Evolutionary conservation across 2,113 vertebrate species (phyloP).

Genomic region (Seriola quinqueradiata): DNA sequence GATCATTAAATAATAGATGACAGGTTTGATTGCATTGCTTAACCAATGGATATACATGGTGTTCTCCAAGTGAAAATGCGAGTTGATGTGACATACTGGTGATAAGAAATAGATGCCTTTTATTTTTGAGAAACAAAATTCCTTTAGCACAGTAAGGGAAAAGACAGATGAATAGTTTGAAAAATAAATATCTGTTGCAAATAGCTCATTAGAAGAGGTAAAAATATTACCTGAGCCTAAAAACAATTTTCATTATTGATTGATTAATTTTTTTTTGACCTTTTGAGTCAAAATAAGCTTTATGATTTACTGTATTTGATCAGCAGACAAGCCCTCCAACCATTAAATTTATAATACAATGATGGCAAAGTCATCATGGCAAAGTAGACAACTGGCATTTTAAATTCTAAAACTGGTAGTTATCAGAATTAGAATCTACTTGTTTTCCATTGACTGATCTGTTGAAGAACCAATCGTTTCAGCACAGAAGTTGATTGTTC

Average conservation of each 20-base stretch:
- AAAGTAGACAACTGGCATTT: not conserved
- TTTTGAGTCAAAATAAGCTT: not conserved
- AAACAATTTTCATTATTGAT: not conserved
- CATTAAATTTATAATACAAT: not conserved
- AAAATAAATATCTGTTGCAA: not conserved
- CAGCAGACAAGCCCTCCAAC: not conserved
- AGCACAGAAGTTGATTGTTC: not conserved
- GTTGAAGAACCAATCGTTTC: not conserved
- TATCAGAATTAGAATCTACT: not conserved
- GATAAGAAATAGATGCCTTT: conserved; percentile 13
- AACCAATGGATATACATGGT: not conserved
- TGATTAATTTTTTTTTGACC: not conserved
- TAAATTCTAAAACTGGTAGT: not conserved
- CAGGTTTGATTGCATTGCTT: conserved; percentile 8
- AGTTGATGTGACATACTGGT: conserved; percentile 7
- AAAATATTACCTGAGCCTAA: not conserved
- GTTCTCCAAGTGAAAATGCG: conserved; percentile 1
- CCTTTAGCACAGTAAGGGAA: not conserved
- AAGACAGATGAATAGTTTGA: conserved; percentile 2
- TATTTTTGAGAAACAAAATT: not conserved
- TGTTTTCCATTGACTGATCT: not conserved
- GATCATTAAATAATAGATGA: conserved; percentile 9
- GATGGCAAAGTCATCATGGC: not conserved
- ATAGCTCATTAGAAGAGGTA: not conserved
- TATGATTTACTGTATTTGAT: not conserved